Conservation (phyloP, 1,140 invertebrate species). For the Grapholita molesta region DNA sequence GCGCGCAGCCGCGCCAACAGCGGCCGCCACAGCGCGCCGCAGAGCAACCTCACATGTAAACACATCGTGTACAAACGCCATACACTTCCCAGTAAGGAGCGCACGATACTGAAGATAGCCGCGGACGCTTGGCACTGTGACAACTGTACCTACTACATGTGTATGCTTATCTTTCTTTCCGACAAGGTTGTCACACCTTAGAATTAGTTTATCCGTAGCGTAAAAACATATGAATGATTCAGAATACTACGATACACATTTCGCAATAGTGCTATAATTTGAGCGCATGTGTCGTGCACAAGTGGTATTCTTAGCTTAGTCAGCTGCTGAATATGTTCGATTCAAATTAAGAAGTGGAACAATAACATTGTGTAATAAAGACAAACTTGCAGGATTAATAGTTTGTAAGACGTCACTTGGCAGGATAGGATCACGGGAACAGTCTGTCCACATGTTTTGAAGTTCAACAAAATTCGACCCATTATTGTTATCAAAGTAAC, state of each 20-base stretch:
- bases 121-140: slow-evolving; percentile 70
- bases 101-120: slow-evolving; percentile 67
- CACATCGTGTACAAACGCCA: slow-evolving; percentile 63
- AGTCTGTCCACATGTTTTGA: no score
- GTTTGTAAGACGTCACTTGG: background rate
- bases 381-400: background rate
- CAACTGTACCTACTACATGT: slow-evolving; percentile 63
- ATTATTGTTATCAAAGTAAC: background rate
- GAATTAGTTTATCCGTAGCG: background rate
- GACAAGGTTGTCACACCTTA: slow-evolving; percentile 34
- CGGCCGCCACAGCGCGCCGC: slow-evolving; percentile 72
- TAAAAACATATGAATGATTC: slow-evolving; percentile 9
- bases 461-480: no score
- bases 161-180: slow-evolving; percentile 55
- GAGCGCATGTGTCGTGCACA: background rate
- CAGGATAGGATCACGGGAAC: no score
- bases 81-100: slow-evolving; percentile 71
- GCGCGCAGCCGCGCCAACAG: slow-evolving; percentile 66
- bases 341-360: background rate
- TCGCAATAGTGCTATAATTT: background rate
- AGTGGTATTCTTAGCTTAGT: background rate
- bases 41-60: slow-evolving; percentile 69
- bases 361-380: background rate
- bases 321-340: background rate
- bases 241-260: background rate